These are phyloP conservation scores for Cephus pulcher DNA, from an alignment of 2,888 invertebrate species.

Conservation along the genomic window DNA sequence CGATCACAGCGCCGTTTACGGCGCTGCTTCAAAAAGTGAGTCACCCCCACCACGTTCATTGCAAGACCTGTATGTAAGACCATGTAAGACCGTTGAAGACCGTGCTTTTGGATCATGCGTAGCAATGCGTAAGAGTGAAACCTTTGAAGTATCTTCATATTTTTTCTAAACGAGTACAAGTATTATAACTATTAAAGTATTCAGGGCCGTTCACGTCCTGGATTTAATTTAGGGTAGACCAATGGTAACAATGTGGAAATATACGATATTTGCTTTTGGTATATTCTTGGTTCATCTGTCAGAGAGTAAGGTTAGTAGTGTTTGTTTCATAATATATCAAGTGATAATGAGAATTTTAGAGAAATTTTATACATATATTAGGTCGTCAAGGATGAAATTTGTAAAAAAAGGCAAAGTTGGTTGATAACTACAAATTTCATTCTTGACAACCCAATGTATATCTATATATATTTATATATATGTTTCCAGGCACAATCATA, in stretches of 20 bases:
- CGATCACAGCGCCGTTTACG: too few species aligned
- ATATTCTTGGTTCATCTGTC: constrained; percentile 32
- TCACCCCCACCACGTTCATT: too few species aligned
- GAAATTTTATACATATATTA: background rate
- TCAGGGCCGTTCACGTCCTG: background rate
- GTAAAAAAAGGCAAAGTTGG: too few species aligned
- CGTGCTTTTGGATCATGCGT: too few species aligned
- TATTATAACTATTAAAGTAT: background rate
- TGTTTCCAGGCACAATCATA: constrained; percentile 76
- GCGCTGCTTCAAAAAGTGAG: too few species aligned
- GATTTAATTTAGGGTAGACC: background rate
- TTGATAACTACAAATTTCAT: too few species aligned
- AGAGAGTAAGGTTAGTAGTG: constrained; percentile 41
- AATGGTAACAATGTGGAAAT: constrained; percentile 36
- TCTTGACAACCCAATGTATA: too few species aligned
- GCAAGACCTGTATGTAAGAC: too few species aligned
- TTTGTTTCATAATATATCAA: background rate
- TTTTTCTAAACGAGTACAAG: background rate
- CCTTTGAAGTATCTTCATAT: background rate
- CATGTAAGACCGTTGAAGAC: too few species aligned
- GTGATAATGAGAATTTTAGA: background rate
- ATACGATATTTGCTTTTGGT: constrained; percentile 21
- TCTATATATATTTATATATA: background rate
- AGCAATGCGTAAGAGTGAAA: background rate
- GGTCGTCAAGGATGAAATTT: too few species aligned